Percentiles rank a stretch among this genome's conserved stretches.
These are phyloP conservation scores for Aromia moschata DNA, from an alignment of 2,888 invertebrate genomes.

Conservation along the genomic window DNA sequence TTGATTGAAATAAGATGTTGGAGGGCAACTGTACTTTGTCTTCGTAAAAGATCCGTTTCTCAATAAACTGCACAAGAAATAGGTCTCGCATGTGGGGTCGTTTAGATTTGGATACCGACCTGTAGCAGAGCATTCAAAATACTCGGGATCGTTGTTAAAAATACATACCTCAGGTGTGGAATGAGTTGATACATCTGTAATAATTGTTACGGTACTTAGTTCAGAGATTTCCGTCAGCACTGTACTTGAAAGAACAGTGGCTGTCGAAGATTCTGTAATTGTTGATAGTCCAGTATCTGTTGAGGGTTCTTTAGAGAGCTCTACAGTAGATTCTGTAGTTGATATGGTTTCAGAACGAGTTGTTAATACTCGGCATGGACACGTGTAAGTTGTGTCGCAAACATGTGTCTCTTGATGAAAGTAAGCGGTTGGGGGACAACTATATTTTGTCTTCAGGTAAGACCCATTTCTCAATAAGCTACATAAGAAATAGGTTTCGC, in stretches of 20 bases:
- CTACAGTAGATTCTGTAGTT: neutral
- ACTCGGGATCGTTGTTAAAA: neutral
- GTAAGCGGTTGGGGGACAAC: constrained; percentile 37
- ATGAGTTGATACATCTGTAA: too few species aligned
- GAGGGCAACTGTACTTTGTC: constrained; percentile 44
- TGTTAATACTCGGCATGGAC: neutral
- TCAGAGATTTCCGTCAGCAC: neutral
- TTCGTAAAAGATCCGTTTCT: constrained; percentile 52
- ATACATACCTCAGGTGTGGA: too few species aligned
- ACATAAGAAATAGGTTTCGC: neutral
- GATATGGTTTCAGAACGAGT: too few species aligned
- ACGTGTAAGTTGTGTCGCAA: constrained; percentile 25
- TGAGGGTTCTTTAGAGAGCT: neutral
- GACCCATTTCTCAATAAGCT: constrained; percentile 51
- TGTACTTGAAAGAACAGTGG: neutral
- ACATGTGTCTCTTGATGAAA: constrained; percentile 42
- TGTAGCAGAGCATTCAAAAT: constrained; percentile 48
- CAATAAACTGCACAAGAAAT: constrained; percentile 43
- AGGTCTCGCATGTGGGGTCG: constrained; percentile 52
- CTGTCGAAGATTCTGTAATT: too few species aligned
- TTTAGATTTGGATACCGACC: constrained; percentile 62
- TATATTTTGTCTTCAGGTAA: constrained; percentile 19
- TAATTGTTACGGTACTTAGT: constrained; percentile 14
- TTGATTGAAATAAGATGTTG: constrained; percentile 39
- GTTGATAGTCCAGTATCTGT: neutral